Evolutionary conservation across 2,888 invertebrate species (phyloP), one percentile per base, ranked within the genome.

Genomic region (Synanthedon tipuliformis): DNA sequence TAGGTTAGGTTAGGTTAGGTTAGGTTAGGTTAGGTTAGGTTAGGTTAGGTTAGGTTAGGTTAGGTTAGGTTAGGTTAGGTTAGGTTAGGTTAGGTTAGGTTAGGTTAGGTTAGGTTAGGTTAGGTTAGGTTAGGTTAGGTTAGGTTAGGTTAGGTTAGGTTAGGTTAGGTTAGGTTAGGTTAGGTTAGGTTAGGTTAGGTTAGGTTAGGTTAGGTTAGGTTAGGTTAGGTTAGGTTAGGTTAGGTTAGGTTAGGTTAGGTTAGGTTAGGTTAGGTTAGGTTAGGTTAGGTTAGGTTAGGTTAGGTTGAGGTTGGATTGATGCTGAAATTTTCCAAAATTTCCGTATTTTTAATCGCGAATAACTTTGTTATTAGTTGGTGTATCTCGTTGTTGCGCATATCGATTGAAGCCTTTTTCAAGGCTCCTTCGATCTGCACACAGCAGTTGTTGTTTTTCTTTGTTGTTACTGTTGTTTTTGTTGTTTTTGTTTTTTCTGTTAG

Each of bases 11-110:
- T 54, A 52, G 54, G 56, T 54, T 54, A 54, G 56, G 54, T 56
- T 56, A 56, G 56, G 56, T 56, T 56, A 56, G 56, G 56, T 56
- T 56, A 54, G 54, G 56, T 54, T 54, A 51, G 53, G 54, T 54
- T 54, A 54, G 54, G 54, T 54, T 54, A 54, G 54, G 54, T 54
- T 54, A 54, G 54, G 54, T 54, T 54, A 54, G 54, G 54, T 54
- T 54, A 52, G 54, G 52, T 52, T 55, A 52, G 54, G 53, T 53
- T 56, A 53, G 52, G 53, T 51, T 50, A 52, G 52, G 51, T 51
- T 52, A 52, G 53, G 50, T 53, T 55, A 50, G 53, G 53, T 53
- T 55, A 55, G 53, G 53, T 51, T 53, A 53, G 53, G 53, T 53
- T 53, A 53, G 53, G 53, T 53, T 53, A 53, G 53, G 53, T 51